Base-by-base conservation (phyloP, 2,888 invertebrate genomes). In the Polyommatus icarus region DNA sequence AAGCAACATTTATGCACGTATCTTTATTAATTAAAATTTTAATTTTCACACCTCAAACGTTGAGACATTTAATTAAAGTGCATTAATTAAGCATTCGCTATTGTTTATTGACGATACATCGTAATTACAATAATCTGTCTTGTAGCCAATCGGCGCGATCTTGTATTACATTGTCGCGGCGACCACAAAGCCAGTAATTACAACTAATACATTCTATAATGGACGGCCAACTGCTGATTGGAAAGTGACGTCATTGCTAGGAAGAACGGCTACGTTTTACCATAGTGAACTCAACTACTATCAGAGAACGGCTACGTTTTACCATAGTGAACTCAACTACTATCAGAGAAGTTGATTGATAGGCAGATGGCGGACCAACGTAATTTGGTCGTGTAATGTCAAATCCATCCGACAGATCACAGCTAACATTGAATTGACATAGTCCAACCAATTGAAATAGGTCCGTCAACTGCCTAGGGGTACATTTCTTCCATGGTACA, bases 181-280 rank as follows among this genome's bases (percentile, higher is more conserved):
- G 29, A 67, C 67, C 67, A 67, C 67, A 67, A 67, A 67, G 67
- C 67, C 29, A 67, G 67, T 67, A 67, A 67, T 67, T 67, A 67
- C 67, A 67, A 29, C 67, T 67, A 67, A 29, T 67, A 67, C 67
- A 67, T 67, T 67, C n/a, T n/a, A n/a, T 29, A 32, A 67, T 67
- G 12, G 67, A 67, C 12, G 29, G 29, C 29, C 67, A 29, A 6
- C 29, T 15, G 67, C 67, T 67, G 67, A 67, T 67, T 67, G 15
- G 15, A 15, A 6, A 18, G 67, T 29, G 29, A 67, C 67, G 67
- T 59, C 50, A 50, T 50, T 18, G 54, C 12, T 18, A 18, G 50
- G 15, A 18, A 15, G 5, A 18, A 5, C 18, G 15, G 10, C 40
- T 40, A 40, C 10, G 40, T 40, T 40, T 40, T 40, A 40, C 40